Evolutionary conservation across 1,140 invertebrate genomes (phyloP), one percentile per base, ranked within the genome.

Genomic region (Atta cephalotes): DNA sequence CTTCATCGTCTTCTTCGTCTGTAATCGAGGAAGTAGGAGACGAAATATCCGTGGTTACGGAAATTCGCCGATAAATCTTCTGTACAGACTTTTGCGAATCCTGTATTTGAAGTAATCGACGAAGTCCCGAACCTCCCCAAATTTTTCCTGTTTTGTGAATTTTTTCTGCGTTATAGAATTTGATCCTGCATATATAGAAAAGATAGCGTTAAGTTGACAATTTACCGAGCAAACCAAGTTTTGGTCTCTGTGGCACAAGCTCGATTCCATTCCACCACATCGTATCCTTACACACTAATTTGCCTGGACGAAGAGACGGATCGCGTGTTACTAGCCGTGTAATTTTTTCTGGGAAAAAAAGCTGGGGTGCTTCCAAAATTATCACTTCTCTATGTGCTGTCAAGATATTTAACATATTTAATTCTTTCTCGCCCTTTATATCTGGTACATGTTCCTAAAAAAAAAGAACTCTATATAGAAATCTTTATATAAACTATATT

Each of bases 221-320:
- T 53, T 94, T 95, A 86, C 96, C 96, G 31, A 97, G 93, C n/a
- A 97, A 92, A 2, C 97, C 97, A 12, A 97, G 93, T 58, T 96
- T 96, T 21, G 95, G 95, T 62, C 96, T 94, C 6, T 96, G 95
- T 5, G 97, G 96, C 16, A 96, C 95, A 62, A 97, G 94, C 93
- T 97, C 96, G 56, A 97, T 96, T 2, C 97, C 97, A 81, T 97
- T 96, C 97, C 97, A 97, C 97, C 96, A 97, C 95, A 96, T 97
- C 28, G 95, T 93, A 90, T 97, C 96, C 91, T 96, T 96, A 86
- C 96, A 96, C 21, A 95, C 94, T 18, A 97, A 93, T 89, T 96
- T 96, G 62, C 94, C 95, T 14, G 92, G 72, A 21, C 93, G 92
- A 49, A 94, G 80, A 31, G 81, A 91, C 14, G 91, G 74, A 96